A percentile compares a stretch with the other conserved stretches of the same genome.
phyloP scores from a whole-genome alignment of 1,140 invertebrate species.

The Zaprionus nigranus region DNA sequence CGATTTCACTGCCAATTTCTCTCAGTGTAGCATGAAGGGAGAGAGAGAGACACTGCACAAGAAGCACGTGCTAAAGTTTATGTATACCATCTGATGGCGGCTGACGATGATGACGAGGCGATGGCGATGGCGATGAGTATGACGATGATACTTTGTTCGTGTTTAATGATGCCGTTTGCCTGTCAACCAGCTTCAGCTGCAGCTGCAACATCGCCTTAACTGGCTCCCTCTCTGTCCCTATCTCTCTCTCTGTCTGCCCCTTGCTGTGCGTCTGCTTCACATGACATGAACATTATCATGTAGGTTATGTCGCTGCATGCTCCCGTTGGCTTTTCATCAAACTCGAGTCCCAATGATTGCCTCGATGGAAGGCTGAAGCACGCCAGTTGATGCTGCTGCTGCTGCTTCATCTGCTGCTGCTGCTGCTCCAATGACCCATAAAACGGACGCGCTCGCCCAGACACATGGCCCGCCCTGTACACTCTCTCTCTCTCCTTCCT shows the following conservation, averaged over 20 bases:
- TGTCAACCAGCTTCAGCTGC: constrained; percentile 46
- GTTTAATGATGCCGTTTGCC: constrained; percentile 80
- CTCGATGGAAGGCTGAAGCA: constrained; percentile 39
- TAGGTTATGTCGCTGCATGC: constrained; percentile 69
- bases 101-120: constrained; percentile 37
- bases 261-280: constrained; percentile 19
- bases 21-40: neutral
- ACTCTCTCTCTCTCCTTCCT: no score
- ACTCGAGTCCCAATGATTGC: constrained; percentile 51
- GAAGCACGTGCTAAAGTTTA: constrained; percentile 72
- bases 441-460: constrained; percentile 55
- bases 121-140: constrained; percentile 63
- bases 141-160: constrained; percentile 76
- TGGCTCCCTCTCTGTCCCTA: neutral
- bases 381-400: constrained; percentile 49
- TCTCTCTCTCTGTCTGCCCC: neutral
- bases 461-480: neutral
- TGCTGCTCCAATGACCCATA: constrained; percentile 79
- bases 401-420: no score
- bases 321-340: constrained; percentile 70
- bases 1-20: constrained; percentile 17
- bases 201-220: constrained; percentile 45
- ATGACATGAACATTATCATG: constrained; percentile 60
- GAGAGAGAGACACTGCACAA: neutral
- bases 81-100: constrained; percentile 61